These are phyloP conservation scores for Cydia strobilella DNA, from an alignment of 1,140 invertebrate species.

Conservation along the genomic window DNA sequence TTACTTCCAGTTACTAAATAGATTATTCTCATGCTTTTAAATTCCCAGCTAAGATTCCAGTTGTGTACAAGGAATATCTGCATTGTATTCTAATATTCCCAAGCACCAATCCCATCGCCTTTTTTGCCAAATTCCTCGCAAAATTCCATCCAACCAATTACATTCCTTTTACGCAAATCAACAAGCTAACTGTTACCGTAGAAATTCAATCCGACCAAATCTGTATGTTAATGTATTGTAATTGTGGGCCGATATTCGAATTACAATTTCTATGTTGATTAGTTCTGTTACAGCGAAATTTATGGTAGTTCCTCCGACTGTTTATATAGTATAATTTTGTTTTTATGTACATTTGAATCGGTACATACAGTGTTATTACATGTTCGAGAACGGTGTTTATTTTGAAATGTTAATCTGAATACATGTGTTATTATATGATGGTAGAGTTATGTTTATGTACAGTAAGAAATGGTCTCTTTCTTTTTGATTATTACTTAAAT, in stretches of 20 bases:
- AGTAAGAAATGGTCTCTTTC: too few species aligned
- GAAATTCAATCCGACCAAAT: slow-evolving; percentile 76
- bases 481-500: too few species aligned
- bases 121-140: slow-evolving; percentile 35
- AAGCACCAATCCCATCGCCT: background rate
- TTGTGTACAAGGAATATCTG: too few species aligned
- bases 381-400: too few species aligned
- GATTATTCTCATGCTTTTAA: too few species aligned
- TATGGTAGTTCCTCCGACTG: slow-evolving; percentile 56
- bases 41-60: too few species aligned
- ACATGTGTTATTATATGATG: too few species aligned
- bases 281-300: slow-evolving; percentile 62
- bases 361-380: too few species aligned
- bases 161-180: slow-evolving; percentile 78
- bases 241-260: slow-evolving; percentile 73
- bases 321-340: slow-evolving; percentile 66
- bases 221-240: slow-evolving; percentile 78
- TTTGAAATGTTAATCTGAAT: too few species aligned
- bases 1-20: too few species aligned
- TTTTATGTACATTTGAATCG: slow-evolving; percentile 38
- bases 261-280: slow-evolving; percentile 75
- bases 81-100: background rate
- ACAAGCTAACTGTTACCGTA: slow-evolving; percentile 65
- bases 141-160: slow-evolving; percentile 68
- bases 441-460: too few species aligned